phyloP scores from a whole-genome alignment of 2,797 vertebrate species.

The Salarias fasciatus region DNA sequence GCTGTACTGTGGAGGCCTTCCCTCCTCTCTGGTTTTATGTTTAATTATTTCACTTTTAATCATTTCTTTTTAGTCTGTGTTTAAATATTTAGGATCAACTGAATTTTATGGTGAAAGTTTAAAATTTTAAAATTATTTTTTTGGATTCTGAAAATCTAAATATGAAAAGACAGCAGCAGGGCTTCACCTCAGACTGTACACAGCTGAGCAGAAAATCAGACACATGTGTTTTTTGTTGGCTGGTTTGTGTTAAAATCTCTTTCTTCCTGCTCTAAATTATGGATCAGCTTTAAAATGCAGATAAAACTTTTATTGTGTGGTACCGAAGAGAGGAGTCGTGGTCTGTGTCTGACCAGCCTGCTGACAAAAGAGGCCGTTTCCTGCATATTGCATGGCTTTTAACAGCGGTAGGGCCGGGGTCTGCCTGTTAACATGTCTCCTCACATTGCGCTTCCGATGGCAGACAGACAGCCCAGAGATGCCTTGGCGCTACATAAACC shows the following conservation, averaged over 20 bases:
- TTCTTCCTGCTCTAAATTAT: constrained; percentile 82
- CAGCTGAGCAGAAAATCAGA: constrained; percentile 37
- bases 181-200: constrained; percentile 12
- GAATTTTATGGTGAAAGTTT: background rate
- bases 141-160: background rate
- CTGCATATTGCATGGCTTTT: constrained; percentile 84
- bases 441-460: constrained; percentile 73
- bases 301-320: constrained; percentile 85
- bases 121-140: background rate
- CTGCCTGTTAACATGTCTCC: constrained; percentile 84
- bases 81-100: too few relatives aligned
- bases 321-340: constrained; percentile 69
- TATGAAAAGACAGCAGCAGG: background rate
- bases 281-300: constrained; percentile 83
- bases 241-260: constrained; percentile 74
- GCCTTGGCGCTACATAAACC: constrained; percentile 72
- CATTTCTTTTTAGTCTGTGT: background rate
- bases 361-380: constrained; percentile 83
- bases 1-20: constrained; percentile 37
- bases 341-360: constrained; percentile 72
- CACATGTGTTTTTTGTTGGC: constrained; percentile 74
- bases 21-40: constrained; percentile 28
- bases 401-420: constrained; percentile 77
- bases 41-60: constrained; percentile 10
- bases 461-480: constrained; percentile 77